These are phyloP conservation scores for Epinotia brunnichana DNA, from an alignment of 2,888 invertebrate species.

Conservation along the genomic window DNA sequence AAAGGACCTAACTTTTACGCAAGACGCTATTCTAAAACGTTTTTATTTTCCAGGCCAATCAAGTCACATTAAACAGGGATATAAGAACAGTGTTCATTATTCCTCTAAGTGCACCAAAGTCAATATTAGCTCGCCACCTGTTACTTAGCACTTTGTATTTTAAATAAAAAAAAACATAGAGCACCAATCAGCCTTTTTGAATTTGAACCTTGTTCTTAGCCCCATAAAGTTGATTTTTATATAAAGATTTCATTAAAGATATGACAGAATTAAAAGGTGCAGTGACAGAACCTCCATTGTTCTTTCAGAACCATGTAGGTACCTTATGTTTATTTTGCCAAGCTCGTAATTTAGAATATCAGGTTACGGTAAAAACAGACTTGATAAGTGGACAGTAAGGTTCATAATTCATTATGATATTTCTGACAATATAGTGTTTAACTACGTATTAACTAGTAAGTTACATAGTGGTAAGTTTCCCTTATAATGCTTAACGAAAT, in stretches of 20 bases:
- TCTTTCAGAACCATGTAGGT: conserved; percentile 12
- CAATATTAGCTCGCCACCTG: conserved; percentile 24
- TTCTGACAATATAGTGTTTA: not conserved
- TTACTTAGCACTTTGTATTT: conserved; percentile 19
- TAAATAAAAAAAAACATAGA: not conserved
- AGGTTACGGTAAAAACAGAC: not conserved
- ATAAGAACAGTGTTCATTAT: conserved; percentile 14
- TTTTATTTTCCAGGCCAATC: conserved; percentile 2
- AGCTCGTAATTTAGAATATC: not conserved
- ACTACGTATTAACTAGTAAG: conserved; percentile 3
- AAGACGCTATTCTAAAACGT: not conserved
- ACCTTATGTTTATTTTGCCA: not conserved
- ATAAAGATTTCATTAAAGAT: not conserved
- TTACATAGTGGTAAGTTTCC: conserved; percentile 21
- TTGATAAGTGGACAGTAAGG: not conserved
- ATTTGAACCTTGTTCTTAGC: not conserved
- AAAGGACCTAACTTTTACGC: no score
- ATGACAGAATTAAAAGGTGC: not conserved
- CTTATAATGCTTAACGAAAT: conserved; percentile 13
- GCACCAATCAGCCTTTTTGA: not conserved
- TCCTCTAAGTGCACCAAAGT: conserved; percentile 26
- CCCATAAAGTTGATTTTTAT: not conserved
- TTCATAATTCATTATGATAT: not conserved
- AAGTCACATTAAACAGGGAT: not conserved
- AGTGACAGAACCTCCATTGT: conserved; percentile 29